A percentile compares a stretch with the other conserved stretches of the same genome.
Evolutionary conservation across 2,113 vertebrate genomes (phyloP).

Genomic region (Porphyrio hochstetteri): DNA sequence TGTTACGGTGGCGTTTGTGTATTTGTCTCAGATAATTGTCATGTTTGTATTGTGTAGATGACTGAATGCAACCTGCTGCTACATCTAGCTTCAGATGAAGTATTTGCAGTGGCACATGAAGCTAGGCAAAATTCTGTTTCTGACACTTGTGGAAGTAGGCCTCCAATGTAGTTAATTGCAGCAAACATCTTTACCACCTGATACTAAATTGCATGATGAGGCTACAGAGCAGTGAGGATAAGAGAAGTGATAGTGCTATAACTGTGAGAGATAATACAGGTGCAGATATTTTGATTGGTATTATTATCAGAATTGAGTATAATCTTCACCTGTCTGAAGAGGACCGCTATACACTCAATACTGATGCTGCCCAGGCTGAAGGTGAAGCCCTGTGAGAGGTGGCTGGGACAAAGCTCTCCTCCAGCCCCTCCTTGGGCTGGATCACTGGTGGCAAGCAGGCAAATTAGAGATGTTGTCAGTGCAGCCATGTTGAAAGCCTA

Average conservation of each 20-base stretch:
- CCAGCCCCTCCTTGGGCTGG: no score
- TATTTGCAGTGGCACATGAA: background rate
- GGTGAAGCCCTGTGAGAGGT: no score
- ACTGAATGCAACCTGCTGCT: background rate
- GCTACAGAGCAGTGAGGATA: fast-evolving
- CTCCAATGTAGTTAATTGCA: background rate
- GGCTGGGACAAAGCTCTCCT: no score
- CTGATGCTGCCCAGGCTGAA: background rate
- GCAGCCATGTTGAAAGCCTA: no score
- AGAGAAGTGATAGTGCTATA: background rate
- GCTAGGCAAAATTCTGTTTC: background rate
- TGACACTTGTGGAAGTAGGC: background rate
- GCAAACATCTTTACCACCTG: background rate
- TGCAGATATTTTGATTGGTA: background rate
- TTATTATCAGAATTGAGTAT: background rate
- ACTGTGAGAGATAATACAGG: background rate
- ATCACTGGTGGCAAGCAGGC: no score
- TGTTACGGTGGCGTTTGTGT: background rate
- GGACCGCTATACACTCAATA: background rate
- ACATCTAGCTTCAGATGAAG: background rate
- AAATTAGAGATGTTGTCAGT: no score
- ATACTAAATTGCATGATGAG: background rate
- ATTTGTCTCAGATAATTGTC: background rate
- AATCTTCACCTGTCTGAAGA: background rate
- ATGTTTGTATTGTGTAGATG: background rate